Evolutionary conservation across 2,113 vertebrate species (phyloP).

Genomic region (Hyla sarda): DNA sequence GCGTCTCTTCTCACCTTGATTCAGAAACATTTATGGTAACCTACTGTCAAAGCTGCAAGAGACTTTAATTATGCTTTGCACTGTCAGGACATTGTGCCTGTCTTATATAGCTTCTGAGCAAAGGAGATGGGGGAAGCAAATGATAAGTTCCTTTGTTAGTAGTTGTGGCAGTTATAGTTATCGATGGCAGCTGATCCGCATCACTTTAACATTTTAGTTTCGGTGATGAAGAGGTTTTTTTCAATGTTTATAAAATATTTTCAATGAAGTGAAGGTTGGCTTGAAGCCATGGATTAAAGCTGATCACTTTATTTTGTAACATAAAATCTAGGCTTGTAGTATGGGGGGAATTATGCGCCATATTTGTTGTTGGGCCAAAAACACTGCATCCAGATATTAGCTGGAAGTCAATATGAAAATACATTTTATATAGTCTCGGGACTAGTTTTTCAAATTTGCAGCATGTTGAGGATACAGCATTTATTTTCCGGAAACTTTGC

Average conservation of each 20-base stretch:
- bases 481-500: no score
- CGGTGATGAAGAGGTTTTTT: background rate
- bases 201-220: constrained; percentile 26
- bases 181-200: constrained; percentile 24
- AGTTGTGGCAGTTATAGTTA: constrained; percentile 23
- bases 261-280: background rate
- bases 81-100: constrained; percentile 53
- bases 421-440: no score
- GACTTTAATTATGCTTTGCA: constrained; percentile 56
- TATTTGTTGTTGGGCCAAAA: no score
- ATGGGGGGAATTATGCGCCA: no score
- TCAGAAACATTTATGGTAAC: constrained; percentile 60
- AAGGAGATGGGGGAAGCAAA: constrained; percentile 39
- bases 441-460: no score
- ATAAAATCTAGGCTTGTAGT: no score
- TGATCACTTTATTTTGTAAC: constrained; percentile 1
- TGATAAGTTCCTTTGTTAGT: constrained; percentile 42
- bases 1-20: constrained; percentile 59
- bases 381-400: no score
- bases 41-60: constrained; percentile 57
- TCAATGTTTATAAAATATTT: background rate
- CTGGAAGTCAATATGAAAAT: no score
- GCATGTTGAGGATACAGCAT: no score
- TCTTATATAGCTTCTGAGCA: constrained; percentile 44
- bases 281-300: background rate